Evolutionary conservation across 1,140 invertebrate genomes (phyloP).

Genomic region (Oedothorax gibbosus): DNA sequence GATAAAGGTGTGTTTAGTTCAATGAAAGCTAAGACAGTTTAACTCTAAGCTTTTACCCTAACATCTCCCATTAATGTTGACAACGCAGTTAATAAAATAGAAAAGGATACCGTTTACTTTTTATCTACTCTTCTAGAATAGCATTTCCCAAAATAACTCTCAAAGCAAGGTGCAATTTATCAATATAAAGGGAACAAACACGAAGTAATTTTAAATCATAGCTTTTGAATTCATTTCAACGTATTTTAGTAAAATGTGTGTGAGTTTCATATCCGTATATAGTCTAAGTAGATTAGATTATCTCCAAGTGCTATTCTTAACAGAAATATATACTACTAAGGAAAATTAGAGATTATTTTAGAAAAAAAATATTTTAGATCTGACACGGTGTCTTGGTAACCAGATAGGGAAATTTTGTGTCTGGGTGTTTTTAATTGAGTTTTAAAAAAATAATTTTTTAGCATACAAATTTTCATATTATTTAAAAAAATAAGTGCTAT

Average conservation of each 20-base stretch:
- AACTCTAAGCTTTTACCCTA: too few relatives aligned
- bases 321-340: slow-evolving; percentile 22
- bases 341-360: slow-evolving; percentile 52
- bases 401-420: neutral
- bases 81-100: too few relatives aligned
- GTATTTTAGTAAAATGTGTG: slow-evolving; percentile 45
- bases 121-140: neutral
- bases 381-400: slow-evolving; percentile 33
- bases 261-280: slow-evolving; percentile 46
- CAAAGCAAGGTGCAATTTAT: slow-evolving; percentile 14
- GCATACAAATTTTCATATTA: too few relatives aligned
- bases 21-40: too few relatives aligned
- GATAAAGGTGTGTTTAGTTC: too few relatives aligned
- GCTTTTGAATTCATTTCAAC: slow-evolving; percentile 33
- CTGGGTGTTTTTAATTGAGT: too few relatives aligned
- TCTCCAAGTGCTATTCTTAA: slow-evolving; percentile 37
- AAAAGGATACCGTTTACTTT: too few relatives aligned
- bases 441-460: too few relatives aligned
- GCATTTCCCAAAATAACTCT: neutral
- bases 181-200: slow-evolving; percentile 41
- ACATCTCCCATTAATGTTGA: too few relatives aligned
- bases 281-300: slow-evolving; percentile 38
- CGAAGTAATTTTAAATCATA: neutral
- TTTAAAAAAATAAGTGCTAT: too few relatives aligned
- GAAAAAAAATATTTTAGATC: slow-evolving; percentile 46